Base-by-base conservation (phyloP, 2,113 vertebrate species). In the Sinocyclocheilus grahami region DNA sequence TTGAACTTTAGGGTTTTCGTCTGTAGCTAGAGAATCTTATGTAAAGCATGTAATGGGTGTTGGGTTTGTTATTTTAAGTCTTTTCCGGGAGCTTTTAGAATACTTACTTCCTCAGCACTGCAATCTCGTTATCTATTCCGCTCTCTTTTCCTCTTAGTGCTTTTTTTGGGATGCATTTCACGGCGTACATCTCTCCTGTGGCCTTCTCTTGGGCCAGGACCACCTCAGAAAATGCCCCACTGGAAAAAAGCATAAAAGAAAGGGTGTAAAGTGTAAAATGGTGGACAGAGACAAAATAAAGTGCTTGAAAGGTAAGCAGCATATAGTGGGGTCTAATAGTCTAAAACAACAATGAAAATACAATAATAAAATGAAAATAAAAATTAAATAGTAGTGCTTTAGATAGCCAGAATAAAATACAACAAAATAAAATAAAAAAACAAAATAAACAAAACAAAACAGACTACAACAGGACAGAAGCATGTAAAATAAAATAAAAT, bases 141-240 rank as follows among this genome's bases (percentile, higher is more conserved):
- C 95, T 99, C 88, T 99, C 98, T 89, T 99, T 99, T 88, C 98
- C 98, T 90, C 98, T 98, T 89, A 99, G 95, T 0, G 98, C 98
- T 91, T 99, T 99, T 93, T 99, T 99, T 2, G 98, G 97, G 88
- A 99, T 99, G 92, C 98, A 99, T 93, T 99, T 99, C 88, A 99
- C 97, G 0, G 98, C 98, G 27, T 98, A 98, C 90, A 98, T 97
- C 92, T 97, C 98, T 48, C 96, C 97, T 1, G 96, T 97, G 0
- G 95, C 89, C 91, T 95, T 97, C 90, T 99, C 97, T 92, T 96
- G 95, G 1, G 98, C 98, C 93, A 99, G 92, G 90, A 99, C 96
- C 89, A 99, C 98, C 92, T 99, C 98, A 0, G 98, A 99, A 93
- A 99, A 99, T 0, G 98, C 98, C 16, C 98, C 98, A 0, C 98